Conservation (phyloP, 2,888 invertebrate genomes). For the Matsumyia berberina region DNA sequence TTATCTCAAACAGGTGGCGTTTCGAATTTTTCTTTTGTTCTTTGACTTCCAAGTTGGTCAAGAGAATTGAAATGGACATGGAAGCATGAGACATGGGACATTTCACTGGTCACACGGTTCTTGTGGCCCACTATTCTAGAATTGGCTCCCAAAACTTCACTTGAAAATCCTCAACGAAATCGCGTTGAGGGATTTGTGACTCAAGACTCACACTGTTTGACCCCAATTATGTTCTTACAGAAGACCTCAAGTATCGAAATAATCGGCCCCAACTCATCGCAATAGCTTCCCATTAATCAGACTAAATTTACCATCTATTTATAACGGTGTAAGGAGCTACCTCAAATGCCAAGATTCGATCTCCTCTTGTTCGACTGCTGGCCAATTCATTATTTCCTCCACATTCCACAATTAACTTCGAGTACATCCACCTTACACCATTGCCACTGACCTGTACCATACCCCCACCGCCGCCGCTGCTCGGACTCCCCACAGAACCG, state of each 20-base stretch:
- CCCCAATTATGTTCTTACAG: too few species aligned
- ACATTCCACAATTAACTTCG: not conserved
- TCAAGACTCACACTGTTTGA: too few species aligned
- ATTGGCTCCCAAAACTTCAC: too few species aligned
- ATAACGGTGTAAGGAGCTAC: not conserved
- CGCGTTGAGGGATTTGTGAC: too few species aligned
- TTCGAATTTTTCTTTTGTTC: too few species aligned
- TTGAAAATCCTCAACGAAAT: too few species aligned
- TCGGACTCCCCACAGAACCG: not conserved
- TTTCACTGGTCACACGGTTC: too few species aligned
- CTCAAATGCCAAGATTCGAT: not conserved
- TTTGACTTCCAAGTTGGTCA: too few species aligned
- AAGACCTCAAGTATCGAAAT: not conserved
- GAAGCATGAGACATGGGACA: too few species aligned
- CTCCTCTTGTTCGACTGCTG: not conserved
- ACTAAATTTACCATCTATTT: too few species aligned
- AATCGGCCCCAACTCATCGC: not conserved
- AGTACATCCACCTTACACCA: not conserved
- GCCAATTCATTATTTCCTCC: conserved; percentile 9
- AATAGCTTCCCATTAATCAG: conserved; percentile 2
- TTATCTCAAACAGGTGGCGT: not conserved
- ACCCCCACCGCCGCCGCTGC: not conserved
- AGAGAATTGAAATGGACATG: too few species aligned
- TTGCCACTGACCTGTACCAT: conserved; percentile 4
- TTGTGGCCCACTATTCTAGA: too few species aligned